These are phyloP conservation scores for Tetramorium alpestre DNA, from an alignment of 1,140 invertebrate genomes.

Conservation along the genomic window DNA sequence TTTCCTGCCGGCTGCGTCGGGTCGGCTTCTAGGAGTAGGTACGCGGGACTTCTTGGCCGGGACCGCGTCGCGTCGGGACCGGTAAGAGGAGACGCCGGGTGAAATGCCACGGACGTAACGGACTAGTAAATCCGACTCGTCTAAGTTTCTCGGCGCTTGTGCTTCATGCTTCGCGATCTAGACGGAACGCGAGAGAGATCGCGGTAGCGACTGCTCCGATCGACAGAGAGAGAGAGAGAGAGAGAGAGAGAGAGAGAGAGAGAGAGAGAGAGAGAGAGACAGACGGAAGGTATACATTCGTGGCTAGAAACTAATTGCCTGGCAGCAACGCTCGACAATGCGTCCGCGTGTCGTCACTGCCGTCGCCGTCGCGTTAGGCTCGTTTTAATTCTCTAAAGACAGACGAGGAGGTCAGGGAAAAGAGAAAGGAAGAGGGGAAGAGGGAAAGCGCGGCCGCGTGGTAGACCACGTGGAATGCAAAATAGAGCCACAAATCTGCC, in stretches of 20 bases:
- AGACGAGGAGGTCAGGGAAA: conserved; percentile 10
- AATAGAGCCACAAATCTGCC: conserved; percentile 80
- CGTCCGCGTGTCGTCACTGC: conserved; percentile 44
- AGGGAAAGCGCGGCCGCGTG: conserved; percentile 58
- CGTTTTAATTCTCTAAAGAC: conserved; percentile 74
- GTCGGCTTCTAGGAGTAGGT: conserved; percentile 70
- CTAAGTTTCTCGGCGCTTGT: conserved; percentile 40
- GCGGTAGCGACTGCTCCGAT: not conserved
- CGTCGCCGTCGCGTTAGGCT: conserved; percentile 32
- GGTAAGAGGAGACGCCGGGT: conserved; percentile 10
- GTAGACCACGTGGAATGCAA: conserved; percentile 80
- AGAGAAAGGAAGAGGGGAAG: conserved; percentile 16
- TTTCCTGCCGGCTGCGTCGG: conserved; percentile 71
- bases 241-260: conserved; percentile 26
- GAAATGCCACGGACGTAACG: conserved; percentile 45
- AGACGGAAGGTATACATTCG: conserved; percentile 10
- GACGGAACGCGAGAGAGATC: conserved; percentile 42
- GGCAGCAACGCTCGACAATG: conserved; percentile 73
- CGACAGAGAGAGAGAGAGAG: not conserved
- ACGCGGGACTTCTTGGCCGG: conserved; percentile 74
- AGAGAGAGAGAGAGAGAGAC: conserved; percentile 8
- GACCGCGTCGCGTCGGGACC: not conserved
- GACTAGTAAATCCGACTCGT: conserved; percentile 59
- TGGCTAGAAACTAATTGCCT: conserved; percentile 72
- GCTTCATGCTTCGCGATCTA: conserved; percentile 3